Evolutionary conservation across 2,113 vertebrate genomes (phyloP), one percentile per base, ranked within the genome.

Genomic region (Pterocles gutturalis): DNA sequence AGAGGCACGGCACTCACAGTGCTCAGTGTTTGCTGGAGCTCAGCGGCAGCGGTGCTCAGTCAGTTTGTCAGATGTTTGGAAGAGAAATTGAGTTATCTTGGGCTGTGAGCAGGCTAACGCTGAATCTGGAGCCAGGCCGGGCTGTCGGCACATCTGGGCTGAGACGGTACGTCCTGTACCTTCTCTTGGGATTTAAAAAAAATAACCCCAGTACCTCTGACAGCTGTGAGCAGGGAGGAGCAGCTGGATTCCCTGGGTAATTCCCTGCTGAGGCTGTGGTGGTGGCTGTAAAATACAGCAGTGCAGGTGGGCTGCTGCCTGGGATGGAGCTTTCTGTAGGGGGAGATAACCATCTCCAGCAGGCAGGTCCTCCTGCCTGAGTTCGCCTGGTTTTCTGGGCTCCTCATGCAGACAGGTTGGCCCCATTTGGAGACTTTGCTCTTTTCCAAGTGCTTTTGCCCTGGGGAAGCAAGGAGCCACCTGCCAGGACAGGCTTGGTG

Each of bases 1-100:
- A 1, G 29, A 38, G 48, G 66, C 5, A 12, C 0, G 0, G 79
- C 33, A 1, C 79, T 80, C 31, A n/a, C 83, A 17, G 86, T 0
- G 29, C 84, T 78, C 15, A 1, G 2, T 24, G 51, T 78, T 91
- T 66, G 31, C 92, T 67, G 69, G 66, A 93, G 48, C 72, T 57
- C 72, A 11, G 66, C 6, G 0, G 49, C 86, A 73, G 49, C 1
- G 0, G 21, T 6, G 17, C 82, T 82, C 75, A 81, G 51, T 89
- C 77, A 79, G 51, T 91, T 94, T 96, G 91, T 89, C 87, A 95
- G 83, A 92, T 67, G 55, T 91, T 93, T 96, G 92, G 77, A 89
- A 73, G 71, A 92, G 77, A 83, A 91, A 79, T 1, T 8, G 94
- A 93, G 48, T 84, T 93, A 51, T 84, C 70, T 61, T 79, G 81